A percentile compares a stretch with the other conserved stretches of the same genome.
phyloP scores from a whole-genome alignment of 2,888 invertebrate genomes.

The Apotomis turbidana region DNA sequence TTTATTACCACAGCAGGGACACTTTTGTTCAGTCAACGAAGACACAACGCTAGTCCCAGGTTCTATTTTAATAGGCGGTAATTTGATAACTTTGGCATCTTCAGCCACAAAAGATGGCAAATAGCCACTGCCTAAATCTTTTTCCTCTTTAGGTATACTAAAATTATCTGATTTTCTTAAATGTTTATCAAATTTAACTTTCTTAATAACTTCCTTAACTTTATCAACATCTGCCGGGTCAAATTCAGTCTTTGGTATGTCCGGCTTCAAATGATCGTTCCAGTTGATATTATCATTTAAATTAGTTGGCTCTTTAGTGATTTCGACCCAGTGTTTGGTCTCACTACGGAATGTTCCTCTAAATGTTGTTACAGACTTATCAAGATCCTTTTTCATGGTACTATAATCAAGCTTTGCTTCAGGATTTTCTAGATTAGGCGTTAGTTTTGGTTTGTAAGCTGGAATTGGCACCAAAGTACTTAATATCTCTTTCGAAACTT shows the following conservation, averaged over 20 bases:
- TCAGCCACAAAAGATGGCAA: conserved; percentile 46
- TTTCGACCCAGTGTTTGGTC: not conserved
- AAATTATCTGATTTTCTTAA: conserved; percentile 45
- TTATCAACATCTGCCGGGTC: conserved; percentile 45
- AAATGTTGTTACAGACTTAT: conserved; percentile 22
- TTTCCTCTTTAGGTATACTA: conserved; percentile 42
- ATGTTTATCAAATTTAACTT: conserved; percentile 46
- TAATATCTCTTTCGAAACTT: conserved; percentile 33
- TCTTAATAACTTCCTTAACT: conserved; percentile 46
- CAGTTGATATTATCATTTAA: conserved; percentile 24
- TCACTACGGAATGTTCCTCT: conserved; percentile 19
- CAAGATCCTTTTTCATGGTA: conserved; percentile 12
- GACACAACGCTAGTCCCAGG: conserved; percentile 48
- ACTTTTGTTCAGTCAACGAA: conserved; percentile 52
- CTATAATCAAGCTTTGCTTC: conserved; percentile 1
- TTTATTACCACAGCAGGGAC: conserved; percentile 74
- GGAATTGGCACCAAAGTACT: conserved; percentile 28
- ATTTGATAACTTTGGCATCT: conserved; percentile 41
- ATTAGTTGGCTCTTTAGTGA: conserved; percentile 8
- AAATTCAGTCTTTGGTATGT: conserved; percentile 32
- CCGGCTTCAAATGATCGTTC: conserved; percentile 18
- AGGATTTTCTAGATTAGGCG: not conserved
- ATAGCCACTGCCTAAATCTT: conserved; percentile 42
- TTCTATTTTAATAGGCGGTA: conserved; percentile 51
- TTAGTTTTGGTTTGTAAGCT: conserved; percentile 17